Evolutionary conservation across 1,140 invertebrate species (phyloP), one percentile per base, ranked within the genome.

Genomic region (Zaprionus lachaisei): DNA sequence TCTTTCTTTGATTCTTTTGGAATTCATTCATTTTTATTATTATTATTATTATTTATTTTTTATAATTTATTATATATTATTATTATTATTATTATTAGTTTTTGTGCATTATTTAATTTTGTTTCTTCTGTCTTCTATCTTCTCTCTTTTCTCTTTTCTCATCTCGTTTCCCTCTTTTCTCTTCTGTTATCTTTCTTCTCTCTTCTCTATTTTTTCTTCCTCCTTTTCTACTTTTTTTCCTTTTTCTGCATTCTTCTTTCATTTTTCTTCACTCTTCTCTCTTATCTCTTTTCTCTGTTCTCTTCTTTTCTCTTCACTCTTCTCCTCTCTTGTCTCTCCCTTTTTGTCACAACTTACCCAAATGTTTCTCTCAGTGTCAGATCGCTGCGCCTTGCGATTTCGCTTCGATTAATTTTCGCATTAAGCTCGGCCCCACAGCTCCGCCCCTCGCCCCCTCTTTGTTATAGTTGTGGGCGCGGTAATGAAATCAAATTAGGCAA

Each of bases 401-500:
- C 87, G 91, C 82, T 92, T 92, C 91, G 91, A 92, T 92, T 92
- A 92, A 92, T 92, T 92, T 92, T 91, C 91, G 91, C 91, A 89
- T 91, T 91, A 92, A 92, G 73, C 75, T 75, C 54, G 74, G 68
- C 78, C 79, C 80, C 81, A 82, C 81, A 90, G 77, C 86, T 91
- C 85, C 85, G 86, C 85, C 86, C 71, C 47, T 17, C 20, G 11
- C 34, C 3, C 3, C 14, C 15, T 57, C 47, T 70, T 68, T 76
- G 74, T 71, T 60, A 76, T 56, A 80, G 86, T 90, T 78, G 85
- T 91, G 91, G 91, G 91, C 91, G 91, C 83, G 84, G 91, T 92
- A 92, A 92, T 92, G 91, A 92, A 92, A 92, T 92, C 91, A 92
- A 92, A 92, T 92, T 92, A 91, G 85, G 74, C 82, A 92, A 84